phyloP scores from a whole-genome alignment of 2,797 vertebrate genomes.

The Nyctalus aviator region DNA sequence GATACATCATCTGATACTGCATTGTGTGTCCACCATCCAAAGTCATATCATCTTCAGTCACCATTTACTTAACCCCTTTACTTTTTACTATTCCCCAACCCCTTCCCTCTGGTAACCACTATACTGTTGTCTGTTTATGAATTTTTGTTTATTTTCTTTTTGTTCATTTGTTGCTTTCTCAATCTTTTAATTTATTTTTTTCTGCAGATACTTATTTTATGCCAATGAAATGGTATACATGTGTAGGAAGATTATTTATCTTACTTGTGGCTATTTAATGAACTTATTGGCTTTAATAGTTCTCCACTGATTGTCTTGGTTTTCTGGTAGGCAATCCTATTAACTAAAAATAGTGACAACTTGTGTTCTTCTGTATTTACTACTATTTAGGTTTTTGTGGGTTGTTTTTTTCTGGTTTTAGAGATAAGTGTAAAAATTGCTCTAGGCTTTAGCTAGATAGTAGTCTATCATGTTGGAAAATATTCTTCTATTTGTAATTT shows the following conservation, averaged over 20 bases:
- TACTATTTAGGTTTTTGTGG: not conserved
- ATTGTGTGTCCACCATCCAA: not conserved
- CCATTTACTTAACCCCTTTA: not conserved
- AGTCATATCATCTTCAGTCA: not conserved
- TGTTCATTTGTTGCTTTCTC: not conserved
- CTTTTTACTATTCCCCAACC: not conserved
- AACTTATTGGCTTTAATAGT: not conserved
- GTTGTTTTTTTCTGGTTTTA: slow-evolving; percentile 6
- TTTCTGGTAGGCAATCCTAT: not conserved
- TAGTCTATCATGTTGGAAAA: not conserved
- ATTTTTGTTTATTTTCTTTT: not conserved
- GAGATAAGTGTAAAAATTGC: not conserved
- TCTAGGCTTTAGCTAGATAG: not conserved
- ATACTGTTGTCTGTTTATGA: not conserved
- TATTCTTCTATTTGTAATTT: slow-evolving; percentile 26
- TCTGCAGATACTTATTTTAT: not conserved
- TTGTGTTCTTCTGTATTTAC: not conserved
- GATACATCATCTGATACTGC: not conserved
- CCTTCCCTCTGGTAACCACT: not conserved
- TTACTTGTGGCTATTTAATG: slow-evolving; percentile 29
- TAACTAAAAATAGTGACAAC: slow-evolving; percentile 14
- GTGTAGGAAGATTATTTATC: not conserved
- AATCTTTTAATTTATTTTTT: not conserved
- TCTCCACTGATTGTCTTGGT: not conserved
- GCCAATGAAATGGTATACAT: not conserved